Base-by-base conservation (phyloP, 1,140 invertebrate species). In the Danaus melanippus region DNA sequence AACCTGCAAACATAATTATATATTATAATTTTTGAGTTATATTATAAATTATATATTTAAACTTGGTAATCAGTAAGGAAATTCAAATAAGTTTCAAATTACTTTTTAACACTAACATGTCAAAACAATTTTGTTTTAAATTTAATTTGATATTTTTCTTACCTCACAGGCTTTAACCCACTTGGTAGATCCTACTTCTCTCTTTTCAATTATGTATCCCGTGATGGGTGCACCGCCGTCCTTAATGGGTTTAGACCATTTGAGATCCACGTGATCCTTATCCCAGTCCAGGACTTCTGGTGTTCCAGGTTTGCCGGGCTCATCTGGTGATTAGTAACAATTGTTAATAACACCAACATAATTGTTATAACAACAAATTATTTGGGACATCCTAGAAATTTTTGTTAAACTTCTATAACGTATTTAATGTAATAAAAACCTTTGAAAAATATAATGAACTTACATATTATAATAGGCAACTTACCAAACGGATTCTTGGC, bases 401-500 rank as follows among this genome's bases (percentile, higher is more conserved):
- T 32, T 7, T 3, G 21, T 32, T 2, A 32, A 32, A 32, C 21
- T 32, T 32, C 21, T 8, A 32, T 2, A 2, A 32, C 4, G 21
- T 32, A 32, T 32, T 32, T 32, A 4, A 32, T 7, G 21, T 32
- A 5, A 50, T 52, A n/a, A 39, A 11, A 45, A n/a, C 50, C 10
- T 42, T 15, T 43, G 8, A 50, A 50, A 41, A 50, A 40, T 11
- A 41, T 12, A 41, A 11, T 8, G 15, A 15, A 15, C 7, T 8
- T 9, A 17, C 8, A 44, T 40, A 56, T 50, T 44, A 46, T 50
- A 51, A 17, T 62, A 32, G 21, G 6, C 21, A 32, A 82, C 88
- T 88, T 83, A 96, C 94, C 96, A 81, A 96, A 99, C 69, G 97
- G 97, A 95, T 99, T 98, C 87, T 99, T 99, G 12, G 98, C 98